Conservation (phyloP, 2,797 vertebrate species). For the Cossypha polioptera region DNA sequence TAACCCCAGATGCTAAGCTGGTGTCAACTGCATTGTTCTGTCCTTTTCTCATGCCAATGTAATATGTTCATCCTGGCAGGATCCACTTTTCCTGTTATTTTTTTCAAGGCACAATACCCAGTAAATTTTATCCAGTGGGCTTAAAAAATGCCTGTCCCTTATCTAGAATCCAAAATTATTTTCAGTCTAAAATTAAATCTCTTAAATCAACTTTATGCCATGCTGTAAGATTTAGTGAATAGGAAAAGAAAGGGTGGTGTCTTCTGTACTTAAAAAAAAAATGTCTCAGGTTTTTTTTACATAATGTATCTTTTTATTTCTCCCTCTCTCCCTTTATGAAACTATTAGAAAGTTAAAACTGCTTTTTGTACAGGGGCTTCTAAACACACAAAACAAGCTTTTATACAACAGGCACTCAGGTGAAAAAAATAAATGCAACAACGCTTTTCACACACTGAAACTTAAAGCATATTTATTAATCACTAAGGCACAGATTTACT, state of each 20-base stretch:
- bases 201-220: not conserved
- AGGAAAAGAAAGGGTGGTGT: not conserved
- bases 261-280: not conserved
- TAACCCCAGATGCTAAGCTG: constrained; percentile 62
- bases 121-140: not conserved
- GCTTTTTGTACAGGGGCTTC: not conserved
- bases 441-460: not conserved
- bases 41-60: not conserved
- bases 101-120: not conserved
- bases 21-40: constrained; percentile 47
- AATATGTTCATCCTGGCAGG: constrained; percentile 14
- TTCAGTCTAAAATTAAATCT: not conserved
- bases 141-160: not conserved
- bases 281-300: not conserved
- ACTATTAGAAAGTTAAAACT: not conserved
- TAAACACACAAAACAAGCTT: not conserved
- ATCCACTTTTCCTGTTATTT: not conserved
- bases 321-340: not conserved
- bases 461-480: not conserved
- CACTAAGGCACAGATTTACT: not conserved
- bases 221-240: not conserved
- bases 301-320: constrained; percentile 5
- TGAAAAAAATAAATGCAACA: not conserved
- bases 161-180: not conserved
- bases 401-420: not conserved